Evolutionary conservation across 2,888 invertebrate species (phyloP), one percentile per base, ranked within the genome.

Genomic region (Gari tellinella): DNA sequence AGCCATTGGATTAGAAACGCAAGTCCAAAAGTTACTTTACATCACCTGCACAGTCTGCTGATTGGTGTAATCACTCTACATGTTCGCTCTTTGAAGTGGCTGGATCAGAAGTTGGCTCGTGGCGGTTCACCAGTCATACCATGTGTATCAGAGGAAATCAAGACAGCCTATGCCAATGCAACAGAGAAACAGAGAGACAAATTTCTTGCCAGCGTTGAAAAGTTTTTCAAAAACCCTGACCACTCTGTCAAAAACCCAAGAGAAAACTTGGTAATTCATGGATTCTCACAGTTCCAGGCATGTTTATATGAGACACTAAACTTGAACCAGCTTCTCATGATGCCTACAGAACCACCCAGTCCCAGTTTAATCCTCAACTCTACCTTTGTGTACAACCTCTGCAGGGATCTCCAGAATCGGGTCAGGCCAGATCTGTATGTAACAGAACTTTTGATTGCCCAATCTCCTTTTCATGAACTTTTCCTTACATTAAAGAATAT

Each of bases 281-380:
- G 83, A 19, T 89, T 89, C 49, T 83, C 89, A 15, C 91, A 92
- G 80, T 87, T 90, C 49, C 92, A 92, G 64, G 77, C 90, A 1
- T 89, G 89, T 52, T 70, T 89, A 12, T 63, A 85, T 2, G 86
- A 87, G 37, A 57, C 82, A 0, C 60, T 84, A 14, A 82, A 87
- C 61, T 69, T 92, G n/a, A 90, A 91, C 80, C 83, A 87, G 52
- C 68, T 92, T 19, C 77, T 92, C 8, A 62, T 58, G n/a, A 69
- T 56, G 21, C 89, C 90, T 0, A 67, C 89, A 2, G 55, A 52
- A 8, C 55, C 56, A 26, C 72, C 82, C 0, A 65, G 80, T 43
- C 85, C 86, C 21, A 80, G 86, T 14, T 26, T 61, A 0, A 64
- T 90, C 19, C 82, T 88, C 64, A 89, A 87, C 76, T 88, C 90